Evolutionary conservation across 2,888 invertebrate genomes (phyloP).

Genomic region (Xanthia icteritia): DNA sequence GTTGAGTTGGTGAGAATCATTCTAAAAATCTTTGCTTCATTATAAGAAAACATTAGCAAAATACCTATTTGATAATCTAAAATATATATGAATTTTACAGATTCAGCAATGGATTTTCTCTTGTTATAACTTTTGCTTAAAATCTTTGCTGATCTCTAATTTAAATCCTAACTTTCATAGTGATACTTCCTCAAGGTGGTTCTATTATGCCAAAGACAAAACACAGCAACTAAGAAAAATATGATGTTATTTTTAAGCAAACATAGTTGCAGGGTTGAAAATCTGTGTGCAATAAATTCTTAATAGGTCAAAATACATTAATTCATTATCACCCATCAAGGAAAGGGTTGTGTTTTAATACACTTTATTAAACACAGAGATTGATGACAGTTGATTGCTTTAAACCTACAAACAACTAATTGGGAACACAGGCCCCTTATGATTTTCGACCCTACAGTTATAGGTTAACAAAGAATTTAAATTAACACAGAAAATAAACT

Average conservation of each 20-base stretch:
- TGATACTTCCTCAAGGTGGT: neutral
- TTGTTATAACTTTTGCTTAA: neutral
- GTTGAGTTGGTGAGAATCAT: neutral
- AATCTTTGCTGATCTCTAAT: neutral
- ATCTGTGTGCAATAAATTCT: neutral
- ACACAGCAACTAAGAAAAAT: conserved; percentile 6
- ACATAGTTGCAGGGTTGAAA: conserved; percentile 16
- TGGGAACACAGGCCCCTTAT: neutral
- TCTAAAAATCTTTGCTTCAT: neutral
- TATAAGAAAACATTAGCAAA: neutral
- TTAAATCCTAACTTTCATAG: conserved; percentile 16
- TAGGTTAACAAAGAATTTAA: neutral
- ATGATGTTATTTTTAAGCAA: conserved; percentile 11
- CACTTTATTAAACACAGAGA: neutral
- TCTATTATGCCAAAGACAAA: conserved; percentile 6
- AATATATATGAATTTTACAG: neutral
- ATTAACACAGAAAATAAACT: neutral
- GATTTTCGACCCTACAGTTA: conserved; percentile 7
- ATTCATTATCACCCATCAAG: neutral
- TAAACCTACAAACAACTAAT: neutral
- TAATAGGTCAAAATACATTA: neutral
- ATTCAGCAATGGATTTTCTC: neutral
- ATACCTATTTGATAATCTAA: neutral
- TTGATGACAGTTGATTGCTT: neutral
- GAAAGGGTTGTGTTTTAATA: neutral